phyloP scores from a whole-genome alignment of 2,888 invertebrate species.

The Thalpophila matura region DNA sequence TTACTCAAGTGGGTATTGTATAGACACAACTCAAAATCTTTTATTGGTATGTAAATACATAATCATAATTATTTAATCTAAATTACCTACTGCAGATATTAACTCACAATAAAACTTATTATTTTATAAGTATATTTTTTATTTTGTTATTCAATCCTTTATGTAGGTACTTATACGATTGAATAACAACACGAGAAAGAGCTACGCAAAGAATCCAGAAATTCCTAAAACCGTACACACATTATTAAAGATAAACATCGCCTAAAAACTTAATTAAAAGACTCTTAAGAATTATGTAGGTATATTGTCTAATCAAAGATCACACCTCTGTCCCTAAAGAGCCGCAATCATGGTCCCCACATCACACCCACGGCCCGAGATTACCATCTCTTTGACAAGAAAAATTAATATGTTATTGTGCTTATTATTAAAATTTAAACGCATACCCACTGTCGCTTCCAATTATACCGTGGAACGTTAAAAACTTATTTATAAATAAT shows the following conservation, averaged over 20 bases:
- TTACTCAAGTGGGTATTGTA: constrained; percentile 1
- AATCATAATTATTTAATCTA: neutral
- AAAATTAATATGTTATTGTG: constrained; percentile 75
- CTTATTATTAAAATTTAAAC: constrained; percentile 71
- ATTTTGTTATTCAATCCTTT: no score
- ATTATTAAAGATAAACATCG: neutral
- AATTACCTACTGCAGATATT: neutral
- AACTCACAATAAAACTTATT: no score
- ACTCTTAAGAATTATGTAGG: neutral
- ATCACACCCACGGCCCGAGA: constrained; percentile 62
- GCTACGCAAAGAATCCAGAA: no score
- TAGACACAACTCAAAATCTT: neutral
- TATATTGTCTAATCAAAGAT: no score
- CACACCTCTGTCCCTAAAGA: constrained; percentile 4
- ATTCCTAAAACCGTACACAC: neutral
- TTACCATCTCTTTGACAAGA: constrained; percentile 69
- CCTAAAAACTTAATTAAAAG: constrained; percentile 23
- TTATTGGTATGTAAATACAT: neutral
- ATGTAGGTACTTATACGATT: no score
- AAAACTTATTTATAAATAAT: constrained; percentile 62
- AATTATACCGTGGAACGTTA: constrained; percentile 58
- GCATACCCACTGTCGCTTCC: constrained; percentile 57
- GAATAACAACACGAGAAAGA: no score
- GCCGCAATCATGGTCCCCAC: constrained; percentile 54
- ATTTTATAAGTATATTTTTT: no score